These are phyloP conservation scores for Corydoras maculifer DNA, from an alignment of 2,113 vertebrate species.

Conservation along the genomic window DNA sequence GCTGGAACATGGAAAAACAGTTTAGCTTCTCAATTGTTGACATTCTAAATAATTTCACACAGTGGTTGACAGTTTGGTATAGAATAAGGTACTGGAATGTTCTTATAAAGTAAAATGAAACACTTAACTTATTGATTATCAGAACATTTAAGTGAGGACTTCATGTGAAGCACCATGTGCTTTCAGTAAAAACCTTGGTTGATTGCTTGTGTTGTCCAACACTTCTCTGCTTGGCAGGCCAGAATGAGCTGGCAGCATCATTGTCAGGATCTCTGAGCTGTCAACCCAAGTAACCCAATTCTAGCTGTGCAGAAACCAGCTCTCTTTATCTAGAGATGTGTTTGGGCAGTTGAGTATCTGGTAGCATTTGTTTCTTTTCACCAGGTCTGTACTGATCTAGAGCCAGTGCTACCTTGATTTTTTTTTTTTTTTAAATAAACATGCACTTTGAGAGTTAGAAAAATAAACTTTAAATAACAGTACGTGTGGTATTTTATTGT, in stretches of 20 bases:
- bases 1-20: constrained; percentile 14
- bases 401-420: no score
- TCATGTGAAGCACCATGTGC: not conserved
- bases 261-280: constrained; percentile 56
- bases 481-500: no score
- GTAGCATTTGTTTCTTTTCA: constrained; percentile 51
- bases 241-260: constrained; percentile 48
- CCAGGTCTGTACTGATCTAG: not conserved
- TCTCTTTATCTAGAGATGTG: constrained; percentile 39
- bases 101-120: no score
- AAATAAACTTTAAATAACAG: no score
- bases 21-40: no score
- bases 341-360: constrained; percentile 39
- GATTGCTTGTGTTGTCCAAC: constrained; percentile 53
- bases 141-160: not conserved
- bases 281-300: constrained; percentile 51
- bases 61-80: no score
- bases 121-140: not conserved
- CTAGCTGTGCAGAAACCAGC: constrained; percentile 19
- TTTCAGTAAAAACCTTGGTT: constrained; percentile 42
- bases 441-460: no score
- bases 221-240: constrained; percentile 40
- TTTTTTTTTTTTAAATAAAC: no score
- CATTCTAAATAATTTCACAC: no score
- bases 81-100: no score